Evolutionary conservation across 1,140 invertebrate genomes (phyloP).

Genomic region (Yoshiicerus persimilis): DNA sequence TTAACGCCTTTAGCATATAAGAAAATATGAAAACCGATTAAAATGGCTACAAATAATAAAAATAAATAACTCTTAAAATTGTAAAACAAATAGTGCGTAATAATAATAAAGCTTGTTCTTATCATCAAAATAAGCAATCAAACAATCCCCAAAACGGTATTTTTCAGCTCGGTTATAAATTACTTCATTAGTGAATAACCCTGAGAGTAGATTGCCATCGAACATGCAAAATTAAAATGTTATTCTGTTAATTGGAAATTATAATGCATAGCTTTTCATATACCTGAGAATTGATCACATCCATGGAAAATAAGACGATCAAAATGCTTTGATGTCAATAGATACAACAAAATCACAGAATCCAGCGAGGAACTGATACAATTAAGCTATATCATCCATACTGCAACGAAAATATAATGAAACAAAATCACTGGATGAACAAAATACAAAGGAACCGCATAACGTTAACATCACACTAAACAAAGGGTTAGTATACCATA

Average conservation of each 20-base stretch:
- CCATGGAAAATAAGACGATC: constrained; percentile 31
- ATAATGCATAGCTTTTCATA: background rate
- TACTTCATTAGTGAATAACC: background rate
- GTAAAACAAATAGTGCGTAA: background rate
- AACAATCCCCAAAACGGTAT: background rate
- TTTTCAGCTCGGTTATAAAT: background rate
- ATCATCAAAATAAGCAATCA: background rate
- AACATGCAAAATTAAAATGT: background rate
- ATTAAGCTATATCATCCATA: constrained; percentile 16
- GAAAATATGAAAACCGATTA: too few species aligned
- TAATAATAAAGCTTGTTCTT: background rate
- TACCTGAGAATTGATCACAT: constrained; percentile 33
- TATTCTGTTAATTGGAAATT: background rate
- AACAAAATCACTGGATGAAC: background rate
- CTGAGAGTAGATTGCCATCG: background rate
- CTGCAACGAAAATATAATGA: background rate
- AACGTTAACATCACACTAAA: background rate
- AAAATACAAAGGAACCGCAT: background rate
- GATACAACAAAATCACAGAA: background rate
- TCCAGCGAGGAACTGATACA: background rate
- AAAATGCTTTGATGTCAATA: background rate
- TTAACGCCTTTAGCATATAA: too few species aligned
- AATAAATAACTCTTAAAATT: background rate
- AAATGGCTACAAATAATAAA: background rate
- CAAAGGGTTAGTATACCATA: background rate